A percentile compares a stretch with the other conserved stretches of the same genome.
Evolutionary conservation across 1,140 invertebrate species (phyloP).

Genomic region (Drosophila quadrilineata): DNA sequence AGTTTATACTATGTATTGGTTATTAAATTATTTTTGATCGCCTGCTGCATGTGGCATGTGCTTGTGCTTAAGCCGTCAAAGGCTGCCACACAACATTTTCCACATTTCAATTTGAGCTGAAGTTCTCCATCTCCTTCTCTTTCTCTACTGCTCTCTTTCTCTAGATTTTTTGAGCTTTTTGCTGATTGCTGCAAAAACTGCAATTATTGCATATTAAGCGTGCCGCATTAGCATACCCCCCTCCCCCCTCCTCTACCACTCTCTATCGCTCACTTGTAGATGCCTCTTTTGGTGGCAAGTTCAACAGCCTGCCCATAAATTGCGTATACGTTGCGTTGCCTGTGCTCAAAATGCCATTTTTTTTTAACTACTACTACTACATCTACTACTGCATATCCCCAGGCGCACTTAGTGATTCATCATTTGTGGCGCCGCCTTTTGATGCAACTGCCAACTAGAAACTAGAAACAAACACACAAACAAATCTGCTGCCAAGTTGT

Average conservation of each 20-base stretch:
- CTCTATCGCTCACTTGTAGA: background rate
- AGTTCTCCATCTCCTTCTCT: background rate
- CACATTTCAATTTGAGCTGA: constrained; percentile 5
- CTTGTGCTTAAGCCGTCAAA: constrained; percentile 28
- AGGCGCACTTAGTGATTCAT: constrained; percentile 55
- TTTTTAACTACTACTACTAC: too few relatives aligned
- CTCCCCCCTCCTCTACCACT: too few relatives aligned
- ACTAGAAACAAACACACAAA: too few relatives aligned
- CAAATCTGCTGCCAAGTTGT: too few relatives aligned
- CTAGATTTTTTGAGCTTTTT: background rate
- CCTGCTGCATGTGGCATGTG: background rate
- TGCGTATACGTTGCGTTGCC: constrained; percentile 43
- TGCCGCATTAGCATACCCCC: constrained; percentile 46
- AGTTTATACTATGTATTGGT: constrained; percentile 15
- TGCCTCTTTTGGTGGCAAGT: constrained; percentile 12
- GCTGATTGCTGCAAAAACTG: constrained; percentile 49
- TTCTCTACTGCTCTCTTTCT: background rate
- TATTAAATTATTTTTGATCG: constrained; percentile 74
- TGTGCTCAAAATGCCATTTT: constrained; percentile 54
- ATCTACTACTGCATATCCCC: constrained; percentile 70
- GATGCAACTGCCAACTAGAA: constrained; percentile 38
- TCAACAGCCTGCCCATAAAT: constrained; percentile 28
- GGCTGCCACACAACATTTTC: background rate
- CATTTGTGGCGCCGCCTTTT: constrained; percentile 17
- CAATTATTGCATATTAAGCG: constrained; percentile 61